These are phyloP conservation scores for Drosophila cracens DNA, from an alignment of 2,888 invertebrate species.

Conservation along the genomic window DNA sequence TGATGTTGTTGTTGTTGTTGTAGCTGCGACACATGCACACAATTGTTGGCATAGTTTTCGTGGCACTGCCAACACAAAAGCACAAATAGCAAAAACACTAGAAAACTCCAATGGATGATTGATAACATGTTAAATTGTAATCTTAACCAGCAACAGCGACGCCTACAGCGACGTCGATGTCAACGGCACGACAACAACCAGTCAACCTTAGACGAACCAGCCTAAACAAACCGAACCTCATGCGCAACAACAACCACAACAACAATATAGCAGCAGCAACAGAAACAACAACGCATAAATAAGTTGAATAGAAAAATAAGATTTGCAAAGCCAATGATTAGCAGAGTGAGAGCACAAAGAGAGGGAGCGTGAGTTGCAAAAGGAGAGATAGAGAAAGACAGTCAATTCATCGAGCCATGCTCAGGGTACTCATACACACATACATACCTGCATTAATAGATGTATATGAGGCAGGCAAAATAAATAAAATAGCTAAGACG, in stretches of 20 bases:
- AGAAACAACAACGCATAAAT: slow-evolving; percentile 29
- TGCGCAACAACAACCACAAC: slow-evolving; percentile 23
- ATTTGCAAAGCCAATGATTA: slow-evolving; percentile 5
- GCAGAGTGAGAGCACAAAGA: slow-evolving; percentile 2
- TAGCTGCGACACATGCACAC: slow-evolving; percentile 47
- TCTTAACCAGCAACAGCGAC: slow-evolving; percentile 13
- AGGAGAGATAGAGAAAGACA: slow-evolving; percentile 27
- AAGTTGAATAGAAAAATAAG: slow-evolving; percentile 23
- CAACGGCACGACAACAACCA: slow-evolving; percentile 29
- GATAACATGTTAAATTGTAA: slow-evolving; percentile 57
- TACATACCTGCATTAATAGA: background rate
- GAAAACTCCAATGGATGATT: slow-evolving; percentile 47
- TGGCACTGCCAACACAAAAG: slow-evolving; percentile 17
- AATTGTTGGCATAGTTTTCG: slow-evolving; percentile 61
- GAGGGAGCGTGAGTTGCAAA: background rate
- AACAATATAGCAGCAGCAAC: background rate
- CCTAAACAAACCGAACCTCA: slow-evolving; percentile 20
- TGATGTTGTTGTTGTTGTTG: slow-evolving; percentile 22
- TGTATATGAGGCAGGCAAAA: slow-evolving; percentile 49
- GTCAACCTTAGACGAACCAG: slow-evolving; percentile 51
- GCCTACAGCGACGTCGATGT: slow-evolving; percentile 11
- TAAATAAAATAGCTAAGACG: slow-evolving; percentile 70
- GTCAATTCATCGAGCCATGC: slow-evolving; percentile 44
- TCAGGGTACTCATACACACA: slow-evolving; percentile 27
- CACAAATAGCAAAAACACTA: slow-evolving; percentile 20